phyloP scores from a whole-genome alignment of 35 echinoderm and acorn worm genomes.

The Apostichopus japonicus region DNA sequence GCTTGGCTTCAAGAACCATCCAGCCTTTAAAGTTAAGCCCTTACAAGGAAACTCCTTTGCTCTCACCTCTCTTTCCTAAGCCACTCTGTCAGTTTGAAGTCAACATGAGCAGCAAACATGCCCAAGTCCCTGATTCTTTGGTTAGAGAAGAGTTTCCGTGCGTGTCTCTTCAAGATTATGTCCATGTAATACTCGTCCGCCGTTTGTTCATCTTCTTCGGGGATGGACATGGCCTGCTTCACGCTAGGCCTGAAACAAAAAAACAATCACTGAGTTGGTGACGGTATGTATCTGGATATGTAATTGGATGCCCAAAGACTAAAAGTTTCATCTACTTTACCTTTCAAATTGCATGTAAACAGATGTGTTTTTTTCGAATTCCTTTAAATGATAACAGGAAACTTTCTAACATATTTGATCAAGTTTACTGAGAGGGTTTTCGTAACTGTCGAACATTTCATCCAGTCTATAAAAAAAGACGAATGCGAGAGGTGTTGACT shows the following conservation, averaged over 20 bases:
- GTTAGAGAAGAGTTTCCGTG: slow-evolving; percentile 80
- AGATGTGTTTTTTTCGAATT: neutral
- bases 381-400: neutral
- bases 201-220: slow-evolving; percentile 31
- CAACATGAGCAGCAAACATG: slow-evolving; percentile 87
- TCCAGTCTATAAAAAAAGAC: no score
- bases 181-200: slow-evolving; percentile 94
- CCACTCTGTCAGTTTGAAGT: slow-evolving; percentile 86
- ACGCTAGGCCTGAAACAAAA: slow-evolving; percentile 38
- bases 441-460: no score
- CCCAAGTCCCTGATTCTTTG: slow-evolving; percentile 83
- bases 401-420: neutral
- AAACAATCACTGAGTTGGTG: neutral
- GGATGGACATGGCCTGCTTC: neutral
- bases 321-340: neutral
- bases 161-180: slow-evolving; percentile 84
- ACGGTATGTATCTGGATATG: neutral
- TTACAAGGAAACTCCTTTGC: neutral
- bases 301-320: neutral
- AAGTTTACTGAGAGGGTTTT: no score
- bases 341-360: neutral
- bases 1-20: no score
- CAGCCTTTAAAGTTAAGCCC: no score
- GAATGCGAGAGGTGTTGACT: no score
- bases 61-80: slow-evolving; percentile 86